Evolutionary conservation across 2,888 invertebrate genomes (phyloP).

Genomic region (Agriopis leucophaearia): DNA sequence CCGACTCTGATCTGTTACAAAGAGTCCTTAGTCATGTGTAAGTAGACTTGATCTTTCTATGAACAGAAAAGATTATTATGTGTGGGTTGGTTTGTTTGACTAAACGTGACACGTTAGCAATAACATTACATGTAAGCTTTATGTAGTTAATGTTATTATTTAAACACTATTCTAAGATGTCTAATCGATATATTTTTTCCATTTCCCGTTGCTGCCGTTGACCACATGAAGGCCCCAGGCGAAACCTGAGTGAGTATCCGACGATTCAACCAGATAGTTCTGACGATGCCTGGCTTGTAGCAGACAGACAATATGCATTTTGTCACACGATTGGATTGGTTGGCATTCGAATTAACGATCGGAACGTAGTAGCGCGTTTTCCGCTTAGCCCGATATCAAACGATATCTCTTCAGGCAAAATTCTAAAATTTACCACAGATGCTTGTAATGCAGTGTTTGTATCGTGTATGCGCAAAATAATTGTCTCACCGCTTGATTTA

Average conservation of each 20-base stretch:
- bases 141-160: constrained; percentile 53
- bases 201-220: constrained; percentile 74
- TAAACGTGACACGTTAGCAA: constrained; percentile 51
- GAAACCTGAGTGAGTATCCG: constrained; percentile 88
- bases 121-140: constrained; percentile 63
- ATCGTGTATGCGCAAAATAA: constrained; percentile 76
- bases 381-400: constrained; percentile 50
- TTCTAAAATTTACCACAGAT: constrained; percentile 61
- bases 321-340: constrained; percentile 68
- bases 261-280: constrained; percentile 47
- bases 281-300: constrained; percentile 76
- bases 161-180: constrained; percentile 49
- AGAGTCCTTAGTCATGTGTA: constrained; percentile 58
- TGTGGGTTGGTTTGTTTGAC: constrained; percentile 46
- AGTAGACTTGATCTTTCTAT: constrained; percentile 65
- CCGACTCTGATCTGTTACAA: constrained; percentile 50
- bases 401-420: constrained; percentile 50
- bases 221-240: constrained; percentile 88
- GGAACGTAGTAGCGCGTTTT: constrained; percentile 52
- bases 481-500: constrained; percentile 74
- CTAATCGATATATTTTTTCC: constrained; percentile 72
- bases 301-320: constrained; percentile 60
- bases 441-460: constrained; percentile 73
- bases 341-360: constrained; percentile 64
- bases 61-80: constrained; percentile 49